Conservation (phyloP, 2,888 invertebrate species). For the Pristionchus exspectatus region DNA sequence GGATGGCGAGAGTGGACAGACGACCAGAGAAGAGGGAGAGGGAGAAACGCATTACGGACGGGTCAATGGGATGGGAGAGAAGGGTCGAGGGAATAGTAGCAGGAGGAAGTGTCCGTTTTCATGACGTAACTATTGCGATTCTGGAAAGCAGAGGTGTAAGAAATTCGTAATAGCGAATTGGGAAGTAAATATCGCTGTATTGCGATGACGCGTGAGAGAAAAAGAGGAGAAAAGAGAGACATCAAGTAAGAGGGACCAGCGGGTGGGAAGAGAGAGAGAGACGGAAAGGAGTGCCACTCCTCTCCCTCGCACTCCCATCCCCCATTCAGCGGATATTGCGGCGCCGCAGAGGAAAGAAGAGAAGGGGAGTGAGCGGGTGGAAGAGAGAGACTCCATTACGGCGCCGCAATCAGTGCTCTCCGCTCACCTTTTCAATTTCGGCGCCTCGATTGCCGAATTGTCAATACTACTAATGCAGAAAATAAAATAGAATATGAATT, state of each 20-base stretch:
- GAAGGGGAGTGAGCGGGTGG: conserved; percentile 83
- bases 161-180: background rate
- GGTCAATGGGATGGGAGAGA: background rate
- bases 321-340: background rate
- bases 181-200: background rate
- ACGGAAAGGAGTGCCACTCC: background rate
- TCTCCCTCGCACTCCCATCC: background rate
- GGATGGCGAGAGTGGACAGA: background rate
- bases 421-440: too few relatives aligned
- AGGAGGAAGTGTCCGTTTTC: too few relatives aligned
- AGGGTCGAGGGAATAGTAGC: too few relatives aligned
- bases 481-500: too few relatives aligned
- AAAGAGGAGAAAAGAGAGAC: background rate
- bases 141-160: background rate
- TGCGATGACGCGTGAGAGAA: background rate
- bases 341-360: too few relatives aligned
- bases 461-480: too few relatives aligned
- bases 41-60: background rate
- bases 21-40: background rate
- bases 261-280: conserved; percentile 19
- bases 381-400: conserved; percentile 78
- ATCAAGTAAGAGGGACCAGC: background rate
- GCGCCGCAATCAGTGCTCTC: too few relatives aligned
- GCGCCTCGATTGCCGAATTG: too few relatives aligned
- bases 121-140: too few relatives aligned